Evolutionary conservation across 2,888 invertebrate species (phyloP).

Genomic region (Aleiodes testaceus): DNA sequence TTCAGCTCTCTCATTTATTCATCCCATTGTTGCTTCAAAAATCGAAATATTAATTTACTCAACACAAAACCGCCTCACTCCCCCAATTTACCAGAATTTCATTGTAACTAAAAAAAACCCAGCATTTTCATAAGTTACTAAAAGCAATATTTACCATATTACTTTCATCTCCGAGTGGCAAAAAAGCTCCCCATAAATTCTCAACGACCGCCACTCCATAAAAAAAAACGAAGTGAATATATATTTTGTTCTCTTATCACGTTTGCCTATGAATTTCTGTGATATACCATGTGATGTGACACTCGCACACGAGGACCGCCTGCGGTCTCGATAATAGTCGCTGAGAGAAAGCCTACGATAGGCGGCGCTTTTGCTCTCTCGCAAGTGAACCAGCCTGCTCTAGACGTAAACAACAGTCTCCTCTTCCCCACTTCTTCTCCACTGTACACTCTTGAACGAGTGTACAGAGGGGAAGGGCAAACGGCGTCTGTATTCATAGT

Average conservation of each 20-base stretch:
- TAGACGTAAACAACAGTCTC: slow-evolving; percentile 51
- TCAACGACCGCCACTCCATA: neutral
- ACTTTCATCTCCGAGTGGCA: neutral
- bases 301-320: slow-evolving; percentile 38
- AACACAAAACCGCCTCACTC: too few species aligned
- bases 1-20: too few species aligned
- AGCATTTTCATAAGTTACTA: too few species aligned
- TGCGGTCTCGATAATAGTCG: slow-evolving; percentile 32
- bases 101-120: too few species aligned
- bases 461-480: slow-evolving; percentile 45
- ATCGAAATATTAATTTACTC: too few species aligned
- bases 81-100: too few species aligned
- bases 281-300: slow-evolving; percentile 30
- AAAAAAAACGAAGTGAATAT: slow-evolving; percentile 1
- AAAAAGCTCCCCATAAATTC: neutral
- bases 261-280: slow-evolving; percentile 14
- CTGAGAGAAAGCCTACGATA: slow-evolving; percentile 21
- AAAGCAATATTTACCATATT: neutral
- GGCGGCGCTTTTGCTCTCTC: slow-evolving; percentile 20
- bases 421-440: neutral
- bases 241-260: slow-evolving; percentile 20
- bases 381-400: slow-evolving; percentile 41
- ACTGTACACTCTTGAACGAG: slow-evolving; percentile 33
- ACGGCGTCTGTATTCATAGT: slow-evolving; percentile 57
- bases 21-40: too few species aligned